A percentile compares a stretch with the other conserved stretches of the same genome.
Conservation (phyloP, 2,797 vertebrate genomes). For the Neomorphus geoffroyi region DNA sequence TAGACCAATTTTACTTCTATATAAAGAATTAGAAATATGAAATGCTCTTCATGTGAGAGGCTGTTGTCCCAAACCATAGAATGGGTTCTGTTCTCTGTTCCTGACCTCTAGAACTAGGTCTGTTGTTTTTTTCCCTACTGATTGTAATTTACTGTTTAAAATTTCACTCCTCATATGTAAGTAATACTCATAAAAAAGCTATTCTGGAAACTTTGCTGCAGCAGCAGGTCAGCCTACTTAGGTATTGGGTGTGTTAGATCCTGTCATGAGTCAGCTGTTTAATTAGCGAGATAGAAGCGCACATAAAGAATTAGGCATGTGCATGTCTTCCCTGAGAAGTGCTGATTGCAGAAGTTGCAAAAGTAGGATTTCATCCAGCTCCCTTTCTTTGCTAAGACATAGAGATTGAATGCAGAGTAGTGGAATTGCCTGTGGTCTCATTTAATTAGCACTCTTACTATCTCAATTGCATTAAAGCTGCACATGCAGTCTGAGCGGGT, state of each 20-base stretch:
- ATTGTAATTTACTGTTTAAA: neutral
- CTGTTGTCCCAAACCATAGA: neutral
- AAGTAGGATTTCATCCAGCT: neutral
- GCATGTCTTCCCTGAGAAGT: neutral
- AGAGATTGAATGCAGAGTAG: neutral
- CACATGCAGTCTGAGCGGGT: accelerated
- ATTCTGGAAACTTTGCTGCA: neutral
- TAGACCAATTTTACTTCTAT: neutral
- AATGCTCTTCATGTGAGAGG: neutral
- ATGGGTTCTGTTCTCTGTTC: neutral
- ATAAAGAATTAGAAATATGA: neutral
- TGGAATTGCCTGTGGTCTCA: neutral
- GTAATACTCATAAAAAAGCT: neutral
- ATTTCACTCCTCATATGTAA: neutral
- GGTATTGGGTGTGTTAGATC: accelerated
- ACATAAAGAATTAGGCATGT: neutral
- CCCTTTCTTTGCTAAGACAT: neutral
- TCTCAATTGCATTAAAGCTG: neutral
- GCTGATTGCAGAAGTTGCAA: neutral
- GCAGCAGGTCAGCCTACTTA: neutral
- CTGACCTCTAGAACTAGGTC: neutral
- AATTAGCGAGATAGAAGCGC: neutral
- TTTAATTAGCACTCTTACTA: neutral
- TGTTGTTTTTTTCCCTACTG: too few relatives aligned
- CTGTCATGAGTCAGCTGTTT: neutral